Evolutionary conservation across 1,140 invertebrate species (phyloP), one percentile per base, ranked within the genome.

Genomic region (Solenopsis invicta): DNA sequence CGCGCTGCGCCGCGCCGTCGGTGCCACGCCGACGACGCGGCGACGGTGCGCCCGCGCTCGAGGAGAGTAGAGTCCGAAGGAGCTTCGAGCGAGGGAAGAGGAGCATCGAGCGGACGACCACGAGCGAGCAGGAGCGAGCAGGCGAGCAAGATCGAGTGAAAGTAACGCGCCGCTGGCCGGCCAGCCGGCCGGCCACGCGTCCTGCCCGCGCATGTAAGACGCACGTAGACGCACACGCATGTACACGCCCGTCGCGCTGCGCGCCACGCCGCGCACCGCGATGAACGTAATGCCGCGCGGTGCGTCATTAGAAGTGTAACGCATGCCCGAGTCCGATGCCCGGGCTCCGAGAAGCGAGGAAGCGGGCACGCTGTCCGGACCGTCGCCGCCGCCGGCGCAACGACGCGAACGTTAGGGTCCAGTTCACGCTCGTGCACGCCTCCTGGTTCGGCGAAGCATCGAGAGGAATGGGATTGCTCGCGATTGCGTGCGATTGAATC

Each of bases 141-240:
- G n/a, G 72, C 77, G 50, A 86, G 85, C 87, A 59, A 74, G 88
- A 86, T 80, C 87, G 85, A 92, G 92, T 92, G 92, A 93, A 93
- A 93, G 92, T 92, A 92, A 92, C 85, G 81, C 69, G 89, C 82
- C 69, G 62, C 74, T 66, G n/a, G n/a, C n/a, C n/a, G n/a, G n/a
- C n/a, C n/a, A n/a, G n/a, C n/a, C n/a, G 66, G 75, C 64, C 67
- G 76, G 85, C 89, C 90, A 92, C 89, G 91, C 92, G 82, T 85
- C 93, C 91, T 91, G 91, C 82, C 69, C 82, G 80, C 85, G 66
- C 67, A 45, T 64, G 41, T 62, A 84, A 69, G 54, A 66, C 82
- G 71, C 67, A 50, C 80, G 77, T n/a, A n/a, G n/a, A n/a, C n/a
- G n/a, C n/a, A n/a, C n/a, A n/a, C n/a, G n/a, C n/a, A n/a, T 64